Base-by-base conservation (phyloP, 23 tunicate genomes). In the Trididemnum miniatum region DNA sequence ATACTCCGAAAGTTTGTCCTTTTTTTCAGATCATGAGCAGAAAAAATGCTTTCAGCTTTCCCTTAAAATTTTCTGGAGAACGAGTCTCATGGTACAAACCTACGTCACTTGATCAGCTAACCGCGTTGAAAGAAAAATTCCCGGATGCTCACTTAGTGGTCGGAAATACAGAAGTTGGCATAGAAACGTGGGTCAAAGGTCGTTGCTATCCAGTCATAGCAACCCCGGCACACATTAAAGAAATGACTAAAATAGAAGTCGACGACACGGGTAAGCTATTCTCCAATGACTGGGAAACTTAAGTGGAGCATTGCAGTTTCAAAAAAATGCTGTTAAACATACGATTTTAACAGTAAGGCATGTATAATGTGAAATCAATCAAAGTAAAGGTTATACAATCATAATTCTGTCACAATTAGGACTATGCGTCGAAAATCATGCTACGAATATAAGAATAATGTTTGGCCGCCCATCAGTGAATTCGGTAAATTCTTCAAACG, bases 161-260 rank as follows among this genome's bases (percentile, higher is more conserved):
- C 49, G 99, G 99, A 34, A 96, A 96, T 79, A 92, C 97, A 15
- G 97, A 96, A 80, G 51, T 92, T 62, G 99, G 99, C 15, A 75
- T 91, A 2, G 99, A 91, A 76, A 87, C 89, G 57, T 75, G 86
- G 29, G 82, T 95, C 65, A 79, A 80, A 83, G 99, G 99, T 31
- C 59, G 54, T 18, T 72, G 59, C 36, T 87, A 71, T 60, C 86
- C 86, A 0, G 54, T 37, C 38, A 39, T 95, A 32, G 78, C 85
- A 12, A 77, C 75, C 1, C 89, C 96, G 28, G 66, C 76, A 1
- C 63, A 67, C 52, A 82, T 95, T 0, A 50, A 57, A 33, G 96
- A 90, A 76, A 51, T 95, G 65, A 30, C 76, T 24, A 60, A 50
- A 2, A 86, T 95, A 20, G 39, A 35, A 20, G 81, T 72, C 1